Evolutionary conservation across 1,140 invertebrate species (phyloP), one percentile per base, ranked within the genome.

Genomic region (Varroa destructor): DNA sequence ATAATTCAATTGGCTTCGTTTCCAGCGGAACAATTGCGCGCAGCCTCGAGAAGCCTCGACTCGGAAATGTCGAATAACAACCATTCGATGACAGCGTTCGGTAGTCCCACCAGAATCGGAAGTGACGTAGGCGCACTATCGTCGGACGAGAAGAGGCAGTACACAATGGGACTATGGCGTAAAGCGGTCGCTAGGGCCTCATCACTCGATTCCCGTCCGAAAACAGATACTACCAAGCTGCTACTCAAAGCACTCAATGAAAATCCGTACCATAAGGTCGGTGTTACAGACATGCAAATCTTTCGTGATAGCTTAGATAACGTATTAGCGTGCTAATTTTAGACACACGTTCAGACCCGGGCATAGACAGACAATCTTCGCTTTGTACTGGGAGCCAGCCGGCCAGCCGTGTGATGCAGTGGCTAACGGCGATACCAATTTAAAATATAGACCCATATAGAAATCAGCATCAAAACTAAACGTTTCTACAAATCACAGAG

Each of bases 231-330:
- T 42, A 56, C 75, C n/a, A 42, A 71, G 61, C 54, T 75, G 10
- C 56, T 76, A n/a, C 72, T 73, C 42, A 75, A 74, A 70, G 75
- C 75, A 1, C 71, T 76, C 1, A 70, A 55, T 1, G 64, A 75
- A n/a, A 76, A 76, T 46, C 74, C 75, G 12, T 76, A 74, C 61
- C 74, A 76, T 61, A 76, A 76, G 73, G 75, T 76, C 70, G 71
- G 54, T 37, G n/a, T 61, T 25, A 14, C 3, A 43, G 25, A 36
- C 36, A 43, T 55, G 42, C 4, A 55, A 36, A n/a, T 10, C 61
- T 10, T 67, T 10, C 10, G 10, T 43, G 70, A 43, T 6, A 10
- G n/a, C 14, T 14, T 6, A 5, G 51, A n/a, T n/a, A 25, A 43
- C 4, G 4, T 71, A 4, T 71, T 4, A 43, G 42, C 55, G 10